phyloP scores from a whole-genome alignment of 2,888 invertebrate species.

The Drosophila setosimentum region DNA sequence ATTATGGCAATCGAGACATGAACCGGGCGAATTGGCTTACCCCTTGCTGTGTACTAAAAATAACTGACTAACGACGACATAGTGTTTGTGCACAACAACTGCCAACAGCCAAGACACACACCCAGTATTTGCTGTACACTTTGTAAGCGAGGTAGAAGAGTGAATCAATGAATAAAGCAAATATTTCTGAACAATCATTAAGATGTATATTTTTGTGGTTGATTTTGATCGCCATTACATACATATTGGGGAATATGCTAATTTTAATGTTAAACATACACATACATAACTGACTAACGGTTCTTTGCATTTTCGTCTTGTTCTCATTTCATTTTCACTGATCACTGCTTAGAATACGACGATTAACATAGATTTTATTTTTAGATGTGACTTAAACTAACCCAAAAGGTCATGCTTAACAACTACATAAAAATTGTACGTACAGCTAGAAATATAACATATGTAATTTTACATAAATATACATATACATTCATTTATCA shows the following conservation, averaged over 20 bases:
- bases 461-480: conserved; percentile 24
- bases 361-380: background rate
- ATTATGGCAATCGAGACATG: conserved; percentile 21
- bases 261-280: conserved; percentile 7
- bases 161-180: background rate
- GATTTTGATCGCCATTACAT: conserved; percentile 29
- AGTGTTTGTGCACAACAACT: conserved; percentile 2
- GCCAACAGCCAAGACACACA: background rate
- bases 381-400: conserved; percentile 44
- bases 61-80: no score
- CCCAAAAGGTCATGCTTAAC: conserved; percentile 54
- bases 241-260: conserved; percentile 17
- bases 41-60: conserved; percentile 8
- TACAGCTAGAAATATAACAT: conserved; percentile 66
- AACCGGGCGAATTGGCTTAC: conserved; percentile 23
- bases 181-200: conserved; percentile 40
- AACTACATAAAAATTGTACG: conserved; percentile 70
- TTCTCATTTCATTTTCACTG: conserved; percentile 4
- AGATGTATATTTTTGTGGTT: conserved; percentile 47
- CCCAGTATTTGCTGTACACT: conserved; percentile 1
- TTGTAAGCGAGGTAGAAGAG: background rate
- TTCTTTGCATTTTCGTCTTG: background rate
- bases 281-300: conserved; percentile 53
- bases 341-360: conserved; percentile 35
- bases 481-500: conserved; percentile 3